A percentile compares a stretch with the other conserved stretches of the same genome.
Conservation (phyloP, 2,888 invertebrate species). For the Drosophila subquinaria region DNA sequence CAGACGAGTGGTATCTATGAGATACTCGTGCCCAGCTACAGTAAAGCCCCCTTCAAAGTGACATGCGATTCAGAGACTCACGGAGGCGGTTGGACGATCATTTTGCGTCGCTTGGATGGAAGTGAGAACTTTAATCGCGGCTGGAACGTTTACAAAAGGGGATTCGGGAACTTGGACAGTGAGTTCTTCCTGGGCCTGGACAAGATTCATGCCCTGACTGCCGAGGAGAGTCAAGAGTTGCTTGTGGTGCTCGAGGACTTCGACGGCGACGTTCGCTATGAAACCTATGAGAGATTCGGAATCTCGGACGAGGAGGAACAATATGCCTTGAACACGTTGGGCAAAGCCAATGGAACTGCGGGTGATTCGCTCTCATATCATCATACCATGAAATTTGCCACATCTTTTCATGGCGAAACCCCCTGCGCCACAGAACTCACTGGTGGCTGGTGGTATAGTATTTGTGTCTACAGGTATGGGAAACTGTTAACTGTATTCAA, state of each 20-base stretch:
- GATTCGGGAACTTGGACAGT: slow-evolving; percentile 40
- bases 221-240: slow-evolving; percentile 20
- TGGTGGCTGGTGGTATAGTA: slow-evolving; percentile 9
- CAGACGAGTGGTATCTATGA: slow-evolving; percentile 30
- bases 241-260: slow-evolving; percentile 38
- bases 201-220: slow-evolving; percentile 44
- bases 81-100: slow-evolving; percentile 42
- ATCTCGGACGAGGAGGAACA: slow-evolving; percentile 30
- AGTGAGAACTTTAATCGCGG: slow-evolving; percentile 40
- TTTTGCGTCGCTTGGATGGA: slow-evolving; percentile 39
- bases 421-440: not conserved
- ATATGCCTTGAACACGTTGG: slow-evolving; percentile 30
- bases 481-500: too few species aligned
- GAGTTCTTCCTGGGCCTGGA: slow-evolving; percentile 57
- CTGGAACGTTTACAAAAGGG: slow-evolving; percentile 44
- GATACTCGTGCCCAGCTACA: slow-evolving; percentile 37
- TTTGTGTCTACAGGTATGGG: slow-evolving; percentile 5
- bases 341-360: slow-evolving; percentile 30
- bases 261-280: slow-evolving; percentile 17
- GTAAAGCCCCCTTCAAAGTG: slow-evolving; percentile 41
- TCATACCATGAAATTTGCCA: slow-evolving; percentile 5
- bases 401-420: not conserved
- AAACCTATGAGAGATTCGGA: slow-evolving; percentile 31
- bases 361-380: slow-evolving; percentile 45
- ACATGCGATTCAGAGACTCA: slow-evolving; percentile 33